Evolutionary conservation across 2,797 vertebrate genomes (phyloP).

Genomic region (Vespertilio murinus): DNA sequence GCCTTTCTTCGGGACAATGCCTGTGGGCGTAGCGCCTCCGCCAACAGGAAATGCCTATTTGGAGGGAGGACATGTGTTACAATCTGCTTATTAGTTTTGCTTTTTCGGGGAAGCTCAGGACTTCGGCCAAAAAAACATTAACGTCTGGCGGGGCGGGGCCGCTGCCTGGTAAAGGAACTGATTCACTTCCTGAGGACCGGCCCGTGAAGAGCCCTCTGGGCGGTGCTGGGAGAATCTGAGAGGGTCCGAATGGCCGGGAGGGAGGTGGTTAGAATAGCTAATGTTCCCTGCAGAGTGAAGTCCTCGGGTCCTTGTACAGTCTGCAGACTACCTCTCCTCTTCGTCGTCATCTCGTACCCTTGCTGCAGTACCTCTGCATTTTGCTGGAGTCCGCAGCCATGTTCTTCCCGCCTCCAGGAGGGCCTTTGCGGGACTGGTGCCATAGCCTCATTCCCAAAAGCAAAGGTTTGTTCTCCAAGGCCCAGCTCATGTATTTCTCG

Average conservation of each 20-base stretch:
- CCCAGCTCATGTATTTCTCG: neutral
- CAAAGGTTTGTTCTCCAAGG: neutral
- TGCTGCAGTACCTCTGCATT: neutral
- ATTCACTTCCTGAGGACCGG: neutral
- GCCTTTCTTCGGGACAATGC: slow-evolving; percentile 21
- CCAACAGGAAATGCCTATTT: slow-evolving; percentile 50
- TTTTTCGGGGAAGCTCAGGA: slow-evolving; percentile 10
- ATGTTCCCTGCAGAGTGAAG: neutral
- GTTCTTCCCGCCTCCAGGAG: neutral
- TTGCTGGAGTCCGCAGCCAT: neutral
- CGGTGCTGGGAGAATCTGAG: neutral
- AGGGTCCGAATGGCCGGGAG: neutral
- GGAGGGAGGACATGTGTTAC: neutral
- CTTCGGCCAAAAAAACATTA: neutral
- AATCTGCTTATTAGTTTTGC: slow-evolving; percentile 11
- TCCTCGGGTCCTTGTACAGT: neutral
- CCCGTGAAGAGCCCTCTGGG: neutral
- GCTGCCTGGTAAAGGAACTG: neutral
- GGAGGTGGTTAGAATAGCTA: neutral
- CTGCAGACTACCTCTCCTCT: accelerated
- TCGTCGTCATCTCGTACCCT: neutral
- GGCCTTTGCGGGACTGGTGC: neutral
- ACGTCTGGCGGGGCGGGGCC: neutral
- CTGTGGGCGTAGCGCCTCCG: neutral
- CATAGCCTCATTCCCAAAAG: neutral